A percentile compares a stretch with the other conserved stretches of the same genome.
Evolutionary conservation across 1,140 invertebrate species (phyloP).

Genomic region (Arctopsyche grandis): DNA sequence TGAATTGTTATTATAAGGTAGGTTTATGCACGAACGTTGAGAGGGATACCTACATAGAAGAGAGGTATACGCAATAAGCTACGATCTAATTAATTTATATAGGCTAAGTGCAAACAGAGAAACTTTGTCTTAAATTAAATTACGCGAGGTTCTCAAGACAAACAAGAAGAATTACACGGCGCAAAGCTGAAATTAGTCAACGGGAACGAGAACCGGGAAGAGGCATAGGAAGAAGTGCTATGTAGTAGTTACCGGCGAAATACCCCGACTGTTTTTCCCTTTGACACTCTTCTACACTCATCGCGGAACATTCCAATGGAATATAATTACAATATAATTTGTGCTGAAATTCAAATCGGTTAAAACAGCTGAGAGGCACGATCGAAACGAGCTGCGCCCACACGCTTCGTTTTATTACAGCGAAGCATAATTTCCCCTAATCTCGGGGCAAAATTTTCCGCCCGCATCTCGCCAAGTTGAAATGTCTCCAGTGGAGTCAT

Average conservation of each 20-base stretch:
- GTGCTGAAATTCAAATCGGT: neutral
- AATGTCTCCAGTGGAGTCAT: neutral
- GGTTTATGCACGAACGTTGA: no score
- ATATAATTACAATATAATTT: no score
- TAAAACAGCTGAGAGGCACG: neutral
- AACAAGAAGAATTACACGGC: slow-evolving; percentile 35
- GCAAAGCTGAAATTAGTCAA: slow-evolving; percentile 12
- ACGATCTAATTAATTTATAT: slow-evolving; percentile 32
- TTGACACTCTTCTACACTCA: no score
- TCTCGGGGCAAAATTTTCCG: slow-evolving; percentile 3
- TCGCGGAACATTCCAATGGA: no score
- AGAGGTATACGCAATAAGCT: no score
- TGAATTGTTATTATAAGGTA: no score
- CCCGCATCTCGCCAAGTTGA: slow-evolving; percentile 8
- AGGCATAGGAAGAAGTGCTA: neutral
- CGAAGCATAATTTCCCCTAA: slow-evolving; percentile 5
- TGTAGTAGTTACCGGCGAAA: neutral
- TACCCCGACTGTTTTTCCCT: neutral
- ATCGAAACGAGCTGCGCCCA: neutral
- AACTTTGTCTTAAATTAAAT: slow-evolving; percentile 32
- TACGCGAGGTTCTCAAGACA: slow-evolving; percentile 11
- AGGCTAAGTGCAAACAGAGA: slow-evolving; percentile 5
- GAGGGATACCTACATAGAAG: no score
- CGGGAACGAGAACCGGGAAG: neutral
- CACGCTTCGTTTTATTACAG: neutral